Evolutionary conservation across 2,888 invertebrate species (phyloP), one percentile per base, ranked within the genome.

Genomic region (Pyralis farinalis): DNA sequence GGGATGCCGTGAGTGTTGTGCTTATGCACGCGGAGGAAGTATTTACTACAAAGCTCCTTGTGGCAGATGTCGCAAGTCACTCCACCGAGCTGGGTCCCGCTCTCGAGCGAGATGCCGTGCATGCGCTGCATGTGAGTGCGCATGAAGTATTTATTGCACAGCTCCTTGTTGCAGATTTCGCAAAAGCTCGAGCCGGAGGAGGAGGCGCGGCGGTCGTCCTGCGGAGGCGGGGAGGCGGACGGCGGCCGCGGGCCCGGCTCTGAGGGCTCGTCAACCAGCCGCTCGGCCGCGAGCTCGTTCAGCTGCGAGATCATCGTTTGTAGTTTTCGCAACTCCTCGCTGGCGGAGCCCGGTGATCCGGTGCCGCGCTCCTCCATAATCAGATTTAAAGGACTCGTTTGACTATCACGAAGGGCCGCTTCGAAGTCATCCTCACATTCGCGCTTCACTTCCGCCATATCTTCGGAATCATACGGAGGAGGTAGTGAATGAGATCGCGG

Each of bases 81-180:
- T 12, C 97, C 97, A 4, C 97, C 97, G 28, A 97, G 95, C 74
- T 96, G 96, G 25, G 97, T 95, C 11, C 96, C 97, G 66, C 96
- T 96, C 80, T 97, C 97, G 36, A 97, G 94, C 71, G 97, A 96
- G 61, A 97, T 97, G 32, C 97, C 97, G 80, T 97, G 99, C 97
- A 99, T 98, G 73, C 98, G 94, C 72, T 98, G 95, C 97, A 98
- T 98, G 89, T 99, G 99, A 1, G 98, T 99, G 77, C 98, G 97
- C 95, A 99, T 97, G 83, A 99, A 99, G 78, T 99, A 99, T 82
- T 99, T 99, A 90, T 99, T 99, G 90, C 99, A 99, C 58, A 99
- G 90, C 85, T 99, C 98, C 83, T 98, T 98, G 90, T 98, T 98
- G 85, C 98, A 98, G 51, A 98, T 97, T 75, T 98, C 98, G 76